Evolutionary conservation across 1,140 invertebrate species (phyloP).

Genomic region (Lordiphosa collinella): DNA sequence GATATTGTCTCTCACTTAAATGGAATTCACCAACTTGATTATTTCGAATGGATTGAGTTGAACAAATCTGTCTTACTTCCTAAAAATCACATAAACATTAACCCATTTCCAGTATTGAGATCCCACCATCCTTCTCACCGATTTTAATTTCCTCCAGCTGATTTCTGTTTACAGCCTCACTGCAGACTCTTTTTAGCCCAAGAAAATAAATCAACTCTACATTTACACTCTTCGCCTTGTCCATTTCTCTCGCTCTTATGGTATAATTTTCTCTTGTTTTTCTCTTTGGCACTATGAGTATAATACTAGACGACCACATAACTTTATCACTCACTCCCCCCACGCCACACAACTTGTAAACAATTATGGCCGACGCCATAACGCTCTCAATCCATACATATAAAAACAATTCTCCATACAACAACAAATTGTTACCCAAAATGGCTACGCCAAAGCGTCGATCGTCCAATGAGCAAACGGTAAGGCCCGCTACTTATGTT

Average conservation of each 20-base stretch:
- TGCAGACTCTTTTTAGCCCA: conserved; percentile 1
- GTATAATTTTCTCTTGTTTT: neutral
- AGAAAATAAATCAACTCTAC: conserved; percentile 7
- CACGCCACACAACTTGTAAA: conserved; percentile 59
- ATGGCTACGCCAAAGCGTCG: conserved; percentile 65
- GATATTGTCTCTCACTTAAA: no score
- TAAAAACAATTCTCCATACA: conserved; percentile 46
- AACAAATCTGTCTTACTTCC: no score
- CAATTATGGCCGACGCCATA: conserved; percentile 72
- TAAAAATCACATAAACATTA: no score
- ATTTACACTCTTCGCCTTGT: neutral
- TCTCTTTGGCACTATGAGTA: no score
- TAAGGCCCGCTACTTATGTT: conserved; percentile 20
- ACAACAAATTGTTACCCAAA: conserved; percentile 51
- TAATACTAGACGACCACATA: conserved; percentile 4
- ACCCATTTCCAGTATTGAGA: conserved; percentile 12
- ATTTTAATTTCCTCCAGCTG: conserved; percentile 46
- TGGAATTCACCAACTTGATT: no score
- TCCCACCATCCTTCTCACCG: neutral
- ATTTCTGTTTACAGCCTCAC: conserved; percentile 59
- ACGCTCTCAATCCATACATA: conserved; percentile 48
- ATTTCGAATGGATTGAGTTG: no score
- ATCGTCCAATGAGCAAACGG: conserved; percentile 62
- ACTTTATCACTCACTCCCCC: conserved; percentile 1
- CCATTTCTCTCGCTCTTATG: neutral